Percentiles rank a stretch among this genome's conserved stretches.
Conservation (phyloP, 2,797 vertebrate species). For the Knipowitschia caucasica region DNA sequence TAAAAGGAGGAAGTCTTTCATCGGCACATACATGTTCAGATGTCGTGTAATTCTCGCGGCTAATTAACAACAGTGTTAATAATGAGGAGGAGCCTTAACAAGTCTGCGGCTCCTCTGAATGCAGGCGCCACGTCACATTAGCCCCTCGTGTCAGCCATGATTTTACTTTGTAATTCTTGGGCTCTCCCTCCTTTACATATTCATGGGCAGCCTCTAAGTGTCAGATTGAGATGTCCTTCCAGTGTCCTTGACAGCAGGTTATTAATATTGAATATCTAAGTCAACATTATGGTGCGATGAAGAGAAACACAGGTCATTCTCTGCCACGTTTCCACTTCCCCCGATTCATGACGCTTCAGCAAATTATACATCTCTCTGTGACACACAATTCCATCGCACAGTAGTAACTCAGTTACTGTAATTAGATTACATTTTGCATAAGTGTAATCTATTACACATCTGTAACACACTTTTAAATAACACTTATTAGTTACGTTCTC, state of each 20-base stretch:
- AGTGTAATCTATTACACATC: no score
- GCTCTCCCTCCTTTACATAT: conserved; percentile 66
- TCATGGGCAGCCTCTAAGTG: conserved; percentile 67
- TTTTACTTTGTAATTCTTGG: conserved; percentile 74
- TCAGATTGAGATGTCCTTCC: conserved; percentile 71
- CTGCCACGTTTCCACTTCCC: conserved; percentile 31
- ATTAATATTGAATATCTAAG: conserved; percentile 74
- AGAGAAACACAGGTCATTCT: conserved; percentile 44
- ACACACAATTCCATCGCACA: no score
- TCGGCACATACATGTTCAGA: background rate
- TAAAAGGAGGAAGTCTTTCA: background rate
- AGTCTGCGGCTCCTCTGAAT: conserved; percentile 63
- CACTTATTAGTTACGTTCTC: no score
- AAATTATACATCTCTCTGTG: conserved; percentile 13
- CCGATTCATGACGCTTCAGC: conserved; percentile 39
- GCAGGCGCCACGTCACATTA: conserved; percentile 64
- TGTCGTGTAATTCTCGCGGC: background rate
- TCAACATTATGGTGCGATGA: conserved; percentile 55
- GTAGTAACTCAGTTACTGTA: no score
- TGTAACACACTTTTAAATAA: no score
- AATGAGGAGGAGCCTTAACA: conserved; percentile 43
- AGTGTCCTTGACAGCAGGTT: conserved; percentile 71
- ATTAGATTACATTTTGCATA: no score
- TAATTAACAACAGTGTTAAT: conserved; percentile 3
- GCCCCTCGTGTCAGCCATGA: conserved; percentile 53